Conservation (phyloP, 2,797 vertebrate species). For the Microctenopoma stevenorrisi region DNA sequence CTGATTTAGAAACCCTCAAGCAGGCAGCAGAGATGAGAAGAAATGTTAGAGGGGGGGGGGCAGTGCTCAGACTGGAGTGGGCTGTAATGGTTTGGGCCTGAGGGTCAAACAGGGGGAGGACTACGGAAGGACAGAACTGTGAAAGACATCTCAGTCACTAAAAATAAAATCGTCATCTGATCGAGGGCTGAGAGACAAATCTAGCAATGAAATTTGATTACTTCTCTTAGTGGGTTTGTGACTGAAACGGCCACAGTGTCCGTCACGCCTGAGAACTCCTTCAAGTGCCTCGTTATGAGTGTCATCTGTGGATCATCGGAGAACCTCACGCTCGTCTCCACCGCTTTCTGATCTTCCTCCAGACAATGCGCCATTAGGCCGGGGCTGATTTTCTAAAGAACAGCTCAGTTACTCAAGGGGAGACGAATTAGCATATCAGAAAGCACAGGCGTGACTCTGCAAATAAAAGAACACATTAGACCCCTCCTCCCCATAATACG, state of each 20-base stretch:
- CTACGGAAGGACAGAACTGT: conserved; percentile 34
- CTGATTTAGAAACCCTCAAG: conserved; percentile 76
- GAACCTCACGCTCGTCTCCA: conserved; percentile 59
- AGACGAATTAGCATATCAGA: conserved; percentile 77
- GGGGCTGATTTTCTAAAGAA: conserved; percentile 62
- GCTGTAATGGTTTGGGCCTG: conserved; percentile 56
- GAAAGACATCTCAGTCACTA: conserved; percentile 45
- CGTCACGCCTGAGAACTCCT: conserved; percentile 49
- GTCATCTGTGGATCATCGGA: conserved; percentile 51
- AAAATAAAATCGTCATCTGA: conserved; percentile 18
- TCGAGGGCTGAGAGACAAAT: conserved; percentile 24
- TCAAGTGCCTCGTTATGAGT: conserved; percentile 58
- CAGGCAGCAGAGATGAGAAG: conserved; percentile 37
- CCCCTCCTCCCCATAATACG: conserved; percentile 18
- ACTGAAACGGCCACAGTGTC: conserved; percentile 29
- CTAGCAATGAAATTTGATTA: conserved; percentile 29
- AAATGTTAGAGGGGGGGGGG: conserved; percentile 28
- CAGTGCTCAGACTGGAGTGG: conserved; percentile 48
- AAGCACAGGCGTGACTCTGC: conserved; percentile 76
- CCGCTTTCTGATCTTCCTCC: conserved; percentile 64
- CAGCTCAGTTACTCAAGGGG: conserved; percentile 71
- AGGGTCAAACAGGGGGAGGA: conserved; percentile 46
- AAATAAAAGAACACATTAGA: conserved; percentile 78
- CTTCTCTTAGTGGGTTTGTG: conserved; percentile 16
- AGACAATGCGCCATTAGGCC: conserved; percentile 68